A percentile compares a stretch with the other conserved stretches of the same genome.
These are phyloP conservation scores for Cyclura pinguis DNA, from an alignment of 2,797 vertebrate genomes.

Conservation along the genomic window DNA sequence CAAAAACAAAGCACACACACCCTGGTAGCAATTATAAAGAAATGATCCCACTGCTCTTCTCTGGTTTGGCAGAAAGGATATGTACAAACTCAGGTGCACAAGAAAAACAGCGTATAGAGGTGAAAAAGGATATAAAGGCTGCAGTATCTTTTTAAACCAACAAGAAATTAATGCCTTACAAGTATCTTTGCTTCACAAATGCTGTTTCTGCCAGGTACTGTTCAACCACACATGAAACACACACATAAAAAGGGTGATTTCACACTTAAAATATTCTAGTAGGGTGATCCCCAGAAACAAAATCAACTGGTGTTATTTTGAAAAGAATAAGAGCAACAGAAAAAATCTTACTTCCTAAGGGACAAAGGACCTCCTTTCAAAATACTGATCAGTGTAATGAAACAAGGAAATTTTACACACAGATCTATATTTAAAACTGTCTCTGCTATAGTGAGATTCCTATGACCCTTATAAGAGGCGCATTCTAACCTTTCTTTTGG, in stretches of 20 bases:
- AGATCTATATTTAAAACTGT: conserved; percentile 79
- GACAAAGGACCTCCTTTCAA: conserved; percentile 13
- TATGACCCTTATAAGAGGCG: conserved; percentile 73
- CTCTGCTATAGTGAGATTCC: conserved; percentile 69
- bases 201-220: neutral
- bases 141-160: neutral
- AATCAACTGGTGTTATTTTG: conserved; percentile 35
- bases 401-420: conserved; percentile 76
- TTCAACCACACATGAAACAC: neutral
- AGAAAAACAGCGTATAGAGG: neutral
- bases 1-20: neutral
- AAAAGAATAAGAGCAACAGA: conserved; percentile 32
- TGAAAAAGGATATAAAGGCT: neutral
- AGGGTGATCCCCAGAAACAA: neutral
- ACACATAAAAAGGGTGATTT: neutral
- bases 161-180: neutral
- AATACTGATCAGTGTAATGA: conserved; percentile 70
- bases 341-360: neutral
- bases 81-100: neutral
- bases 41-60: neutral
- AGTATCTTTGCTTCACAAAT: neutral
- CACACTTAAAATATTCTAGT: neutral
- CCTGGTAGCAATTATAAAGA: neutral
- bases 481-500: conserved; percentile 72
- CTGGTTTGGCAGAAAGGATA: neutral